Evolutionary conservation across 2,797 vertebrate species (phyloP).

Genomic region (Argentina silus): DNA sequence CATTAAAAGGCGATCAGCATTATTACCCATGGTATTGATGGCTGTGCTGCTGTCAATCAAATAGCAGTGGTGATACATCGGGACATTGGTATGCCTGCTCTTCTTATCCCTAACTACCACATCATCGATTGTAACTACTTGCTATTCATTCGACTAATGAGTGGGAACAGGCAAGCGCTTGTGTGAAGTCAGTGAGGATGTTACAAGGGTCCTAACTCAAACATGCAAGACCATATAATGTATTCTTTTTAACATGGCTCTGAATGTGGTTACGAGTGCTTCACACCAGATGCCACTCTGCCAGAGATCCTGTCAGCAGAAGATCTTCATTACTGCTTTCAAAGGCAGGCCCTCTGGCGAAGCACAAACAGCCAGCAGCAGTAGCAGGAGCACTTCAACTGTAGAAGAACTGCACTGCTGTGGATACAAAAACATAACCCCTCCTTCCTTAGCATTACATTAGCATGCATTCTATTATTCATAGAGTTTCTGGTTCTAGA

Average conservation of each 20-base stretch:
- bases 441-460: conserved; percentile 58
- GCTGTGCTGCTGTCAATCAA: conserved; percentile 56
- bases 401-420: conserved; percentile 19
- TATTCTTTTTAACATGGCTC: conserved; percentile 51
- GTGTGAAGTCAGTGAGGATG: conserved; percentile 28
- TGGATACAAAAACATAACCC: conserved; percentile 54
- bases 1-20: conserved; percentile 59
- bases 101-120: conserved; percentile 51
- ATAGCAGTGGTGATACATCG: conserved; percentile 27
- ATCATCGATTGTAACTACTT: conserved; percentile 62
- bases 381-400: conserved; percentile 39
- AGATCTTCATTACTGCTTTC: conserved; percentile 75
- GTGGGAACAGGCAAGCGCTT: conserved; percentile 42
- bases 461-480: conserved; percentile 75
- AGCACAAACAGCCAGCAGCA: conserved; percentile 67
- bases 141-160: conserved; percentile 66
- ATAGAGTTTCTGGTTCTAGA: conserved; percentile 56
- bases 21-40: conserved; percentile 56
- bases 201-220: conserved; percentile 13
- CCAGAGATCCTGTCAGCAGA: conserved; percentile 61
- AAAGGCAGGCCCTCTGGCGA: conserved; percentile 64
- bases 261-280: conserved; percentile 43
- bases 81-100: conserved; percentile 15
- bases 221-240: conserved; percentile 42
- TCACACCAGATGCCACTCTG: conserved; percentile 64